Conservation (phyloP, 2,797 vertebrate genomes). For the Gallinago nigripennis region DNA sequence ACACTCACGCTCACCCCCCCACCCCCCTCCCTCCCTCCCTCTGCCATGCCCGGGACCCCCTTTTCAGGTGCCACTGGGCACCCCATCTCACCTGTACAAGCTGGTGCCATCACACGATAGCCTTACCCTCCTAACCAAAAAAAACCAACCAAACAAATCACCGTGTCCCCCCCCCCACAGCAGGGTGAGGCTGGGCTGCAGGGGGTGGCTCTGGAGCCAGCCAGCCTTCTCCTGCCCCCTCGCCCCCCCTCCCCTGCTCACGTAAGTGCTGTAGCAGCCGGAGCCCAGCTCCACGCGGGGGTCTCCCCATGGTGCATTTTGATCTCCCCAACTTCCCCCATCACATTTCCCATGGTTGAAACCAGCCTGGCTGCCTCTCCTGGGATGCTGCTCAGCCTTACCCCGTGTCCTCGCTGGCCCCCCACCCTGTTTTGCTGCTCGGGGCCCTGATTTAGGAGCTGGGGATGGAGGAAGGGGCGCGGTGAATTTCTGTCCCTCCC, state of each 20-base stretch:
- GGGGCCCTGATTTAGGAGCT: background rate
- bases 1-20: background rate
- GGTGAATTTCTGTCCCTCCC: background rate
- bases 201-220: background rate
- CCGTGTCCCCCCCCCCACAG: background rate
- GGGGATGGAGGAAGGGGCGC: background rate
- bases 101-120: slow-evolving; percentile 72
- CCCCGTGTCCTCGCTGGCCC: background rate
- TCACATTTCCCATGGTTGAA: background rate
- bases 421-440: background rate
- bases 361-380: background rate
- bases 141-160: background rate
- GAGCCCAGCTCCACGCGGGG: background rate
- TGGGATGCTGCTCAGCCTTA: background rate
- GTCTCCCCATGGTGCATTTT: background rate
- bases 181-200: background rate
- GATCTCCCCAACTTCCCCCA: background rate
- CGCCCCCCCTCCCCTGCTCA: background rate
- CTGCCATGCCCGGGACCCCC: background rate
- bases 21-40: background rate
- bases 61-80: background rate
- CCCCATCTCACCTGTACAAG: slow-evolving; percentile 27
- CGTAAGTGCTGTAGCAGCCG: slow-evolving; percentile 43
- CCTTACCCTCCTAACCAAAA: slow-evolving; percentile 76
- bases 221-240: background rate